Conservation (phyloP, 2,888 invertebrate species). For the Epistrophella euchroma region DNA sequence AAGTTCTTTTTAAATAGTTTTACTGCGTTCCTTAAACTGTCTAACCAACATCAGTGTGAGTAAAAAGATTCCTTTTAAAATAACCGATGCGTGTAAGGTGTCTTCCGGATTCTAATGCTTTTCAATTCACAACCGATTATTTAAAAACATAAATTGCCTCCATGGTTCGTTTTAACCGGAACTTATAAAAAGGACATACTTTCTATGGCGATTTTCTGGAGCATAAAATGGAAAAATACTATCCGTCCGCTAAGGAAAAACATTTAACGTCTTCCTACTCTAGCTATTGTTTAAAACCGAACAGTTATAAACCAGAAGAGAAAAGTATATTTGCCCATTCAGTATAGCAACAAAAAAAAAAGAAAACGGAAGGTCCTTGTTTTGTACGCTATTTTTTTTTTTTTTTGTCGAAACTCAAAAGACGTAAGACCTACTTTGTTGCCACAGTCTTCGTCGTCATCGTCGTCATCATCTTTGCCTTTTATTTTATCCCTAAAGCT, state of each 20-base stretch:
- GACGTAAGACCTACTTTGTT: constrained; percentile 39
- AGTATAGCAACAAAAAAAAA: constrained; percentile 8
- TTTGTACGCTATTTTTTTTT: constrained; percentile 13
- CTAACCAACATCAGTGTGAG: neutral
- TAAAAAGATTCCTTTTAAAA: neutral
- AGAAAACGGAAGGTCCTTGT: constrained; percentile 50
- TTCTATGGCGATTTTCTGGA: constrained; percentile 67
- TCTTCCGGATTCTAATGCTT: constrained; percentile 29
- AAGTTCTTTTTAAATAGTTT: neutral
- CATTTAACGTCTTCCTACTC: constrained; percentile 43
- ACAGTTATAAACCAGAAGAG: constrained; percentile 37
- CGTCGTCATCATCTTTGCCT: neutral
- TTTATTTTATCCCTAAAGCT: constrained; percentile 28
- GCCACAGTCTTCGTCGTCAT: neutral
- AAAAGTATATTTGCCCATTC: constrained; percentile 16
- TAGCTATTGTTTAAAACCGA: constrained; percentile 51
- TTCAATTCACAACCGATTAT: constrained; percentile 31
- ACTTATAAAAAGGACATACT: constrained; percentile 50
- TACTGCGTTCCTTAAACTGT: neutral
- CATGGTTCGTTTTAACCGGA: constrained; percentile 47
- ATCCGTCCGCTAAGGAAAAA: constrained; percentile 52
- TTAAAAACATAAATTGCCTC: constrained; percentile 44
- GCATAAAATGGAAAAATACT: constrained; percentile 70
- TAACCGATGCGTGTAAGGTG: constrained; percentile 29
- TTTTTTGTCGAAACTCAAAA: constrained; percentile 10